Base-by-base conservation (phyloP, 2,113 vertebrate species). In the Rhea americana region DNA sequence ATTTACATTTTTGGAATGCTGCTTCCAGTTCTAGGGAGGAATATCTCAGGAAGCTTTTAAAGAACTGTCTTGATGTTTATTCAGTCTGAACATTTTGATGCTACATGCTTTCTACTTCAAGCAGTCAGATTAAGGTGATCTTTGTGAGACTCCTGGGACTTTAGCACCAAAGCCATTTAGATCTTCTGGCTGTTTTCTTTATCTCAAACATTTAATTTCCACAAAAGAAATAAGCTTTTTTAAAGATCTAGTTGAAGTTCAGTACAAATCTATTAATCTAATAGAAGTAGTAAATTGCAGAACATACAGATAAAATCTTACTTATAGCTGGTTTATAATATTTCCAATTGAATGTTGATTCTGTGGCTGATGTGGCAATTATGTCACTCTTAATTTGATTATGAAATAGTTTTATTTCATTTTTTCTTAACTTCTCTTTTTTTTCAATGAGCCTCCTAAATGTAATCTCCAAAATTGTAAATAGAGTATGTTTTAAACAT, bases 241-340 rank as follows among this genome's bases (percentile, higher is more conserved):
- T 39, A 8, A 70, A 87, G 30, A 59, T 83, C 51, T 77, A 70
- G 76, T 83, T 82, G 74, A 76, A 85, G 90, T 96, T 85, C 82
- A 86, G 81, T 74, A 87, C 53, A 95, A 79, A 96, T 95, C 89
- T 97, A 83, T 95, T 97, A 92, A 96, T 97, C 96, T 96, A 93
- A 51, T 93, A 80, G 92, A 92, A 88, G 63, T 87, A 89, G 67
- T 96, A 94, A 97, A 95, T 96, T 95, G 86, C 37, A 87, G 75
- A 96, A 80, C 92, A 91, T 94, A 86, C 88, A 91, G 93, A 43
- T 50, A 74, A 73, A 47, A 91, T 91, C 70, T 93, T 89, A 41
- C 48, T 63, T 86, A 84, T 78, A 90, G 41, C 71, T 85, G 87
- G 28, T 87, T 91, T 89, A 58, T 75, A 78, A 56, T 51, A 85